Percentiles rank a stretch among this genome's conserved stretches.
These are phyloP conservation scores for Encarsia formosa DNA, from an alignment of 2,888 invertebrate species.

Conservation along the genomic window DNA sequence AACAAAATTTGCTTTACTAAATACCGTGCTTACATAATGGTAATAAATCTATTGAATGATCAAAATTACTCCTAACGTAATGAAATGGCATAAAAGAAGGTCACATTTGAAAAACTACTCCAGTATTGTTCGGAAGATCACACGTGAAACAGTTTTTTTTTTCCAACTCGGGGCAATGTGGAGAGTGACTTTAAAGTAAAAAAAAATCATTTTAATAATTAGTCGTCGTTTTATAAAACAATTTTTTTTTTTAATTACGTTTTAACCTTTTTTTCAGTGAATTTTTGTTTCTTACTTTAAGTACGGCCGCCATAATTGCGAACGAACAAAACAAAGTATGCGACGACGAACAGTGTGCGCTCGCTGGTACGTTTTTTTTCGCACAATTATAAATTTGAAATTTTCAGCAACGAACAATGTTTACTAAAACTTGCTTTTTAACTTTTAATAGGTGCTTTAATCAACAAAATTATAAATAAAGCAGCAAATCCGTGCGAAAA, in stretches of 20 bases:
- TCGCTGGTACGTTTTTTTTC: constrained; percentile 4
- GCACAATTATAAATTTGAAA: not conserved
- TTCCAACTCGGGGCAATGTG: not conserved
- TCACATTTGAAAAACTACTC: not conserved
- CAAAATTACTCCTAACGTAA: constrained; percentile 2
- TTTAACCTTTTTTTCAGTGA: constrained; percentile 2
- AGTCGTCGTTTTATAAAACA: too few relatives aligned
- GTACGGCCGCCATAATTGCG: not conserved
- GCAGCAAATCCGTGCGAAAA: constrained; percentile 3
- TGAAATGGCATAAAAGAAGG: constrained; percentile 5
- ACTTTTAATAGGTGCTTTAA: not conserved
- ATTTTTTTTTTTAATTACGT: too few relatives aligned
- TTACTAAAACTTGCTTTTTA: not conserved
- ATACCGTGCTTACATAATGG: too few relatives aligned
- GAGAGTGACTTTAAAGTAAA: not conserved
- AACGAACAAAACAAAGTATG: constrained; percentile 1
- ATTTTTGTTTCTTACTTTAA: not conserved
- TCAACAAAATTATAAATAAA: constrained; percentile 2
- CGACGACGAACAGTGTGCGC: not conserved
- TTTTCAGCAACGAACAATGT: not conserved
- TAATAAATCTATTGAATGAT: not conserved
- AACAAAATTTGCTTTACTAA: too few relatives aligned
- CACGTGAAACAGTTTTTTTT: not conserved
- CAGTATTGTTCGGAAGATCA: not conserved
- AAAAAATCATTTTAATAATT: not conserved